Evolutionary conservation across 2,888 invertebrate species (phyloP).

Genomic region (Synergus umbraculus): DNA sequence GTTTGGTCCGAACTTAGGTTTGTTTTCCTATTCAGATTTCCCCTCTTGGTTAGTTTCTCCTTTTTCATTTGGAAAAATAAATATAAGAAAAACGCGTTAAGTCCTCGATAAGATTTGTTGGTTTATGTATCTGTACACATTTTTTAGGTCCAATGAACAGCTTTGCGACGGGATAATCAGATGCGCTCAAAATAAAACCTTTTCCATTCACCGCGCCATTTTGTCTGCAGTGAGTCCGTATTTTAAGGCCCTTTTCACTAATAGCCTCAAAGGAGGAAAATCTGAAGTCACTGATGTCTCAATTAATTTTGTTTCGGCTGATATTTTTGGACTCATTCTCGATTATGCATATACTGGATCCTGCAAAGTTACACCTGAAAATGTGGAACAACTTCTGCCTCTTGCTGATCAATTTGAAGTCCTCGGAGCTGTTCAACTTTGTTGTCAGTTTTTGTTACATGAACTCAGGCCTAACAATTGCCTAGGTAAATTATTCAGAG

Average conservation of each 20-base stretch:
- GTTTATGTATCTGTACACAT: neutral
- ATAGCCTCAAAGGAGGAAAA: conserved; percentile 82
- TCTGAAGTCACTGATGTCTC: conserved; percentile 82
- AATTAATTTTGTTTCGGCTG: conserved; percentile 80
- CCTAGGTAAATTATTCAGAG: conserved; percentile 75
- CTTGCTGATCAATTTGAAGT: conserved; percentile 87
- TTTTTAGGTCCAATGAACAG: conserved; percentile 80
- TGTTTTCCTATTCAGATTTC: conserved; percentile 29
- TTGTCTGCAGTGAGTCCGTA: conserved; percentile 86
- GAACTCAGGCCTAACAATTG: conserved; percentile 85
- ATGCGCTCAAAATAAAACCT: conserved; percentile 82
- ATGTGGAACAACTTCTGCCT: conserved; percentile 84
- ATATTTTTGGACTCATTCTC: conserved; percentile 83
- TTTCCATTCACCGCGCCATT: conserved; percentile 84
- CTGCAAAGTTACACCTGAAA: conserved; percentile 82
- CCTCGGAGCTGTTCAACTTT: conserved; percentile 84
- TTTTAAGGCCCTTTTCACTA: conserved; percentile 86
- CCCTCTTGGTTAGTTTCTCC: neutral
- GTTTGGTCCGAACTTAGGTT: conserved; percentile 83
- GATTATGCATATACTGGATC: conserved; percentile 87
- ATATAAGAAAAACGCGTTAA: neutral
- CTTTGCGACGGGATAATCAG: conserved; percentile 85
- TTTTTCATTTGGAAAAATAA: neutral
- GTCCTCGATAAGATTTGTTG: conserved; percentile 7
- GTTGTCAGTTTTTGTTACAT: conserved; percentile 83